Conservation (phyloP, 2,797 vertebrate genomes). For the Crocodylus rhombifer region DNA sequence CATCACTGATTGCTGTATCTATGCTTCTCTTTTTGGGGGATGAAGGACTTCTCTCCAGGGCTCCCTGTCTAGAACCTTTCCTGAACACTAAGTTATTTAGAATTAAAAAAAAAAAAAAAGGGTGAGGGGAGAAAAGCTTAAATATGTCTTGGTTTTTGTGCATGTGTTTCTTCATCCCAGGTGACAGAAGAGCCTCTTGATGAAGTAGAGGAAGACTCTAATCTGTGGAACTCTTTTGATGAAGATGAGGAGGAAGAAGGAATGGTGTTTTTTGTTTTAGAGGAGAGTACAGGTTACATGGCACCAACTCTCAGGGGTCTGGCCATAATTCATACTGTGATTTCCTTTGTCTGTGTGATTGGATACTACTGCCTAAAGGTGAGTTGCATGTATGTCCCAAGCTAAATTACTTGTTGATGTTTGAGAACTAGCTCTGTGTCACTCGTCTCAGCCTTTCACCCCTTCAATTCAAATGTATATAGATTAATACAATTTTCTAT, state of each 20-base stretch:
- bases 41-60: background rate
- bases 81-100: background rate
- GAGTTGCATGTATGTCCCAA: slow-evolving; percentile 23
- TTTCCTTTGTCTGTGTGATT: slow-evolving; percentile 96
- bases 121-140: background rate
- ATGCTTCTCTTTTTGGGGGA: background rate
- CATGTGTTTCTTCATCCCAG: slow-evolving; percentile 74
- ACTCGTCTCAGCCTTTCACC: background rate
- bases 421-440: background rate
- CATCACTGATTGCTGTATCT: background rate
- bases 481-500: background rate
- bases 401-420: background rate
- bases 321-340: slow-evolving; percentile 94
- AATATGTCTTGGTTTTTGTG: background rate
- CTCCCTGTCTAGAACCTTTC: background rate
- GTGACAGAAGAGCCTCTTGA: slow-evolving; percentile 94
- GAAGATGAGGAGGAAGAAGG: slow-evolving; percentile 91
- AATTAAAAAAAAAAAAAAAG: background rate
- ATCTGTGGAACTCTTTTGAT: slow-evolving; percentile 90
- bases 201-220: slow-evolving; percentile 83
- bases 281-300: slow-evolving; percentile 99
- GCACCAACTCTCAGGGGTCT: slow-evolving; percentile 92
- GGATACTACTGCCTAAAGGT: slow-evolving; percentile 99
- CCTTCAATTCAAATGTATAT: background rate
- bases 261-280: slow-evolving; percentile 95